Evolutionary conservation across 2,888 invertebrate genomes (phyloP).

Genomic region (Teinopalpus imperialis): DNA sequence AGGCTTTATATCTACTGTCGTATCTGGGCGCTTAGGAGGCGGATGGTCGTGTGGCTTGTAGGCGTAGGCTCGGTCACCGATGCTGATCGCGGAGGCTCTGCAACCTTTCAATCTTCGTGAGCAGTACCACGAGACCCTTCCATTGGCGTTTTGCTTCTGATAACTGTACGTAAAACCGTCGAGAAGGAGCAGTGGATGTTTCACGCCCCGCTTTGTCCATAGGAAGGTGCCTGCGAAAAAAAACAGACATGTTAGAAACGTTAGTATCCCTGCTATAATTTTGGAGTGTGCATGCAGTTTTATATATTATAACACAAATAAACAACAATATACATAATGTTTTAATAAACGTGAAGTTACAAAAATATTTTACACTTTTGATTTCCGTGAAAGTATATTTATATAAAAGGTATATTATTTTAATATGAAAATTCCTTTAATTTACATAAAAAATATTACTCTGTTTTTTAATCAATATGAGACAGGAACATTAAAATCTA

Average conservation of each 20-base stretch:
- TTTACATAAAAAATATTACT: background rate
- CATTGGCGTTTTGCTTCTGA: conserved; percentile 70
- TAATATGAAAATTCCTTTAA: background rate
- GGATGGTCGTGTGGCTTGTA: conserved; percentile 62
- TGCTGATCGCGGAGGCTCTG: conserved; percentile 63
- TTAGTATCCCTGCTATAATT: background rate
- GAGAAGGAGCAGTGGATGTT: conserved; percentile 65
- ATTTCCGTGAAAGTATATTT: no score
- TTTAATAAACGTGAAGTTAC: no score
- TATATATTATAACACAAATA: background rate
- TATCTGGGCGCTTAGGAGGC: conserved; percentile 52
- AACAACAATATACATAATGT: background rate
- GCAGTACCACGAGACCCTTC: conserved; percentile 72
- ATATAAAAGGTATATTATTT: no score
- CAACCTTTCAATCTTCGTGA: conserved; percentile 70
- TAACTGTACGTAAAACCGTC: conserved; percentile 66
- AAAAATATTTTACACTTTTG: no score
- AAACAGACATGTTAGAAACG: conserved; percentile 1
- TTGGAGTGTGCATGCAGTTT: background rate
- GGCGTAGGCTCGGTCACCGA: conserved; percentile 49
- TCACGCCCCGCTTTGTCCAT: conserved; percentile 71
- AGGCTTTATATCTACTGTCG: conserved; percentile 15
- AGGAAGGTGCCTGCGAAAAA: conserved; percentile 57
- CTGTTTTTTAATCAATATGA: background rate
- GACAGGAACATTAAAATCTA: no score